These are phyloP conservation scores for Alligator mississippiensis DNA, from an alignment of 2,113 vertebrate species.

Conservation along the genomic window DNA sequence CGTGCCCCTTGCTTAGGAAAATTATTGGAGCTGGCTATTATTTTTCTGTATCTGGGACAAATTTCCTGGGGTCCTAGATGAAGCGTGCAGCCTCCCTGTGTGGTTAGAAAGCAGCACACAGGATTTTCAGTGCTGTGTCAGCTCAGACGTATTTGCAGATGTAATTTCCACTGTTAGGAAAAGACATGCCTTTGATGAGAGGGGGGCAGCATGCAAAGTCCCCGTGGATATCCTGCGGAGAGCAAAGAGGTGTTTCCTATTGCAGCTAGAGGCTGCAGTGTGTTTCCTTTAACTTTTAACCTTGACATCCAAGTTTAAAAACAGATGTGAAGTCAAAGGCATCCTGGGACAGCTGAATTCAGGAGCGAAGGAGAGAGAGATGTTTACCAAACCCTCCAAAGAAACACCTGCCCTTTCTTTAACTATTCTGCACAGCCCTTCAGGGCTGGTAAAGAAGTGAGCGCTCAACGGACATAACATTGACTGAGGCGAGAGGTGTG, in stretches of 20 bases:
- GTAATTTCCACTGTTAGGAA: neutral
- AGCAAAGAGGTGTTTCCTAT: neutral
- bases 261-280: neutral
- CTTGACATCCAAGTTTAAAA: neutral
- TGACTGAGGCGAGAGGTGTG: neutral
- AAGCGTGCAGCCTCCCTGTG: neutral
- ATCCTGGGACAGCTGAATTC: neutral
- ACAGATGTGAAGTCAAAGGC: neutral
- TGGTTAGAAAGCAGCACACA: neutral
- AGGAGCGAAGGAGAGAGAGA: neutral
- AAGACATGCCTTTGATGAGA: neutral
- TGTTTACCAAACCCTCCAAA: conserved; percentile 2
- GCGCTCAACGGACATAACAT: neutral
- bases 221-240: neutral
- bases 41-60: neutral
- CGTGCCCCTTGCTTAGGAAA: neutral
- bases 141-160: neutral
- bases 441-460: neutral
- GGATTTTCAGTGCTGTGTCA: neutral
- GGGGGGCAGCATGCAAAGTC: neutral
- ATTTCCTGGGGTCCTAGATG: neutral
- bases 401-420: neutral
- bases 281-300: neutral
- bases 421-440: neutral
- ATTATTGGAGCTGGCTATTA: neutral